Base-by-base conservation (phyloP, 2,797 vertebrate species). In the Channallabes apus region DNA sequence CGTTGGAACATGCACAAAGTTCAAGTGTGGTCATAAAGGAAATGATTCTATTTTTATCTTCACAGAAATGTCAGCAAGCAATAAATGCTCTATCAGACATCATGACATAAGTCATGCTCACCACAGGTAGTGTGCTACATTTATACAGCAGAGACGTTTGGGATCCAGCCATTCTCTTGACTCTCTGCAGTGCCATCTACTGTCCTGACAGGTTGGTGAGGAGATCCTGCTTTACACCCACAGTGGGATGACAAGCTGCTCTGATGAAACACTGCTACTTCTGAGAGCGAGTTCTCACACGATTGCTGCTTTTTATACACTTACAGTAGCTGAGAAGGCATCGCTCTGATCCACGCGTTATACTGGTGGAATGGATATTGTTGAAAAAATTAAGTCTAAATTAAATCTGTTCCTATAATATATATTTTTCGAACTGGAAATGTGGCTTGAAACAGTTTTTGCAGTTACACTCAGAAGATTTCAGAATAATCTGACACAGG, bases 171-270 rank as follows among this genome's bases (percentile, higher is more conserved):
- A 22, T 32, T 58, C 54, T 4, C 62, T 20, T 38, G 56, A 32
- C 75, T 78, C 59, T 59, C 56, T 61, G 29, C 75, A 78, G 75
- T 61, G 56, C 75, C 75, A 78, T 61, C 56, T 78, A 24, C 75
- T 78, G 75, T 61, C 29, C 75, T 61, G 75, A 32, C 54, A 32
- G 75, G 51, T 22, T 27, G 22, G 75, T 59, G 51, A 35, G 56
- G 32, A 78, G 24, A 78, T 61, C 75, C 75, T 38, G 32, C 20
- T 78, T 24, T 15, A 59, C 56, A 61, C 20, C 54, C 56, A 35
- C 75, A 35, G 41, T 4, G n/a, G 54, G n/a, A n/a, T 54, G 72
- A 75, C 11, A 5, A 73, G n/a, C 14, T 22, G 75, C 75, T 59
- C 35, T 59, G 20, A 72, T 2, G 1, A 78, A 35, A 7, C 27